Base-by-base conservation (phyloP, 2,797 vertebrate genomes). In the Hypotaenidia okinawae region DNA sequence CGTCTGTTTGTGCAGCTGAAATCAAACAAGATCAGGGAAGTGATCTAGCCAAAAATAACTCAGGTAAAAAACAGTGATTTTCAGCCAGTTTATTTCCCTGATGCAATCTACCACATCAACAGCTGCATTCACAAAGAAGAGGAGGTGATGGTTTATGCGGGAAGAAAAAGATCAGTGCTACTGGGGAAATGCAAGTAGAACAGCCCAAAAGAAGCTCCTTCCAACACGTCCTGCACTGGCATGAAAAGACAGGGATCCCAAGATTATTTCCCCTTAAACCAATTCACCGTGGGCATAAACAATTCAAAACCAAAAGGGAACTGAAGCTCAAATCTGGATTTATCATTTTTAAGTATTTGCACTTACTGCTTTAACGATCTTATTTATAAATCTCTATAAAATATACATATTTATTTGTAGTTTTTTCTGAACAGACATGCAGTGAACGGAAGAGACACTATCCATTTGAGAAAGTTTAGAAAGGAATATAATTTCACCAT, bases 11-110 rank as follows among this genome's bases (percentile, higher is more conserved):
- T 79, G 52, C 55, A 63, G 70, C 39, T 88, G 39, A 77, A 73
- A 95, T 41, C 70, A 78, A 91, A 83, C 7, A 73, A 73, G 59
- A 84, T 67, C 58, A 93, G 84, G 49, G 73, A 86, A 67, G 11
- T 45, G 80, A 94, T 79, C 41, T 39, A 87, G 77, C 25, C 52
- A 93, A 92, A 93, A 94, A 89, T 69, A 90, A 51, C 30, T 9
- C 35, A 74, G 67, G 70, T 87, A 70, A 79, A 90, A 94, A 82
- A 1, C 24, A 76, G 45, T 35, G 63, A 69, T 90, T 94, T 84
- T 90, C 51, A 69, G 24, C 4, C 43, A 58, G 28, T 58, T 91
- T 84, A 55, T 51, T 73, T 72, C 55, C 21, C 37, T 52, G 27
- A 76, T 59, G 45, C 13, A 66, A 84, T 73, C 62, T 84, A 17